phyloP scores from a whole-genome alignment of 2,113 vertebrate species.

The Thamnophis sirtalis region DNA sequence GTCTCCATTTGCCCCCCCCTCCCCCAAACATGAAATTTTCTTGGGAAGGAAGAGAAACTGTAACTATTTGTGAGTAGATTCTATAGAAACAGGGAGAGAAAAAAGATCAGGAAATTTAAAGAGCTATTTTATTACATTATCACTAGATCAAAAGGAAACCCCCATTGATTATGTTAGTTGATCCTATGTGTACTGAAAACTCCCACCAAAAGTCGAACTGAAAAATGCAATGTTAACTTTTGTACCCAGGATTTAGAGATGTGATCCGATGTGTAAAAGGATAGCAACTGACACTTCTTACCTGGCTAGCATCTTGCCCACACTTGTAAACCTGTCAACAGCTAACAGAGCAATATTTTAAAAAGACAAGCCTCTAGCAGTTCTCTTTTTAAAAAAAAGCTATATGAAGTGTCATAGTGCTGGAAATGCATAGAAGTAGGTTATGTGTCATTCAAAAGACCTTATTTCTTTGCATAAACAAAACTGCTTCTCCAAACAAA shows the following conservation, averaged over 20 bases:
- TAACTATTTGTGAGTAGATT: background rate
- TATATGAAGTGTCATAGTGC: background rate
- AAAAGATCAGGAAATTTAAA: background rate
- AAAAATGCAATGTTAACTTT: background rate
- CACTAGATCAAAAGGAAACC: background rate
- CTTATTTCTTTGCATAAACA: conserved; percentile 7
- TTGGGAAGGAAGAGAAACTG: background rate
- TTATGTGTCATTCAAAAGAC: no score
- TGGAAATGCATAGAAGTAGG: background rate
- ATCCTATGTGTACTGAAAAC: background rate
- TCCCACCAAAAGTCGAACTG: conserved; percentile 12
- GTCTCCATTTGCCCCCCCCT: background rate
- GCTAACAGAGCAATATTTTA: conserved; percentile 8
- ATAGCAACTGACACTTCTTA: background rate
- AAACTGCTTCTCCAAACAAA: conserved; percentile 11
- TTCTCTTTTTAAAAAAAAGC: background rate
- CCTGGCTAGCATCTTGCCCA: background rate
- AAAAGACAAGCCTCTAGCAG: background rate
- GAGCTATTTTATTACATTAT: background rate
- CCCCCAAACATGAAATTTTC: background rate
- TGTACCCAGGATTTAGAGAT: background rate
- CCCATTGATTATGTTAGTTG: background rate
- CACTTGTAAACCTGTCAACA: background rate
- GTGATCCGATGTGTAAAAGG: background rate
- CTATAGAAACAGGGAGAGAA: background rate